Conservation (phyloP, 2,797 vertebrate genomes). For the Sphenodon punctatus region DNA sequence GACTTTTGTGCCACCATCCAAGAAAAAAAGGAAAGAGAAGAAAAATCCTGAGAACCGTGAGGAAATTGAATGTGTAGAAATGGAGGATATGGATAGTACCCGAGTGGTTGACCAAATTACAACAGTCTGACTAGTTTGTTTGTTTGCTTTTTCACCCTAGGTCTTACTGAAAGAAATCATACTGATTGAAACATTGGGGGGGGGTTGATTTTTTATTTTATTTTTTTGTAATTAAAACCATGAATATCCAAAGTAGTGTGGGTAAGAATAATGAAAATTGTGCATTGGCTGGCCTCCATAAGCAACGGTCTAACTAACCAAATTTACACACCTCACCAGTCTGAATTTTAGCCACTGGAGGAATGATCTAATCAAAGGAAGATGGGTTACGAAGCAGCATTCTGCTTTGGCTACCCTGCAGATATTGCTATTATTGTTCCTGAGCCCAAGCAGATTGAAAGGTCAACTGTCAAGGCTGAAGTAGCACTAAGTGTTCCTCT, state of each 20-base stretch:
- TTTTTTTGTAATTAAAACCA: constrained; percentile 49
- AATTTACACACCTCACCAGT: constrained; percentile 47
- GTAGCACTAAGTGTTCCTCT: constrained; percentile 71
- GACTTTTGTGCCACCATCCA: constrained; percentile 97
- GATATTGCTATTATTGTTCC: constrained; percentile 72
- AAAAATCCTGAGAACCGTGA: constrained; percentile 86
- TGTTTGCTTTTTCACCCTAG: constrained; percentile 74
- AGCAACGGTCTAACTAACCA: constrained; percentile 43
- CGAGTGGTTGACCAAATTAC: constrained; percentile 98
- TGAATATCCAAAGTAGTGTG: constrained; percentile 56
- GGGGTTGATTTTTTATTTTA: constrained; percentile 21
- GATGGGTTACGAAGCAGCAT: constrained; percentile 64
- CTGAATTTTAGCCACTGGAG: constrained; percentile 48
- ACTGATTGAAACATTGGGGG: constrained; percentile 33
- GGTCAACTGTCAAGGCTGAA: constrained; percentile 77
- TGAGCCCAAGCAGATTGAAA: constrained; percentile 74
- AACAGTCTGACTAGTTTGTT: constrained; percentile 87
- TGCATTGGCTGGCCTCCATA: constrained; percentile 62
- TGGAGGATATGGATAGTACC: constrained; percentile 96
- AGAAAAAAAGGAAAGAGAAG: constrained; percentile 86
- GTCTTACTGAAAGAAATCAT: constrained; percentile 70
- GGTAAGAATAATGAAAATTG: constrained; percentile 39
- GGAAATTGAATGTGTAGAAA: constrained; percentile 97
- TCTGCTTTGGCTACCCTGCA: constrained; percentile 61
- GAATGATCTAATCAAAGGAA: constrained; percentile 66